These are phyloP conservation scores for Peromyscus nudipes DNA, from an alignment of 2,797 vertebrate species.

Conservation along the genomic window DNA sequence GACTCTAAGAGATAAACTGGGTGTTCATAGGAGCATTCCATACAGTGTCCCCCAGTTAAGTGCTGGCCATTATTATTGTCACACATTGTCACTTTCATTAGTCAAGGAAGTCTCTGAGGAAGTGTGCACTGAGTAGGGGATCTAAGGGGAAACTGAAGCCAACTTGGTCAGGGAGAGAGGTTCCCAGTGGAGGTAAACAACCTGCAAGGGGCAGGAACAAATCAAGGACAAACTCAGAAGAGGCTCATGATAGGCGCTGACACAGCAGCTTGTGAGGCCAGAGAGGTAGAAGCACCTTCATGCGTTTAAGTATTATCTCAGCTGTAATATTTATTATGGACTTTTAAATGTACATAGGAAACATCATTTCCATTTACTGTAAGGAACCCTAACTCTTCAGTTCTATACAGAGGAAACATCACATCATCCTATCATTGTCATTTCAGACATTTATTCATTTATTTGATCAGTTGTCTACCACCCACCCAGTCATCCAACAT, in stretches of 20 bases:
- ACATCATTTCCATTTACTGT: background rate
- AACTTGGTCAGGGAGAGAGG: slow-evolving; percentile 19
- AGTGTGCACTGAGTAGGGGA: background rate
- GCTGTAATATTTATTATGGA: background rate
- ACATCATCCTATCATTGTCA: background rate
- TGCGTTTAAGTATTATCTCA: background rate
- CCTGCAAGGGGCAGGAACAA: background rate
- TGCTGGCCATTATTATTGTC: background rate
- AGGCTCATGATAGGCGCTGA: background rate
- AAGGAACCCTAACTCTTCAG: background rate
- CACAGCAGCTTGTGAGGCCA: background rate
- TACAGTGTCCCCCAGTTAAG: background rate
- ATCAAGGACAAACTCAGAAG: background rate
- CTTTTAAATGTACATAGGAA: background rate
- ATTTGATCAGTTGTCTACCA: background rate
- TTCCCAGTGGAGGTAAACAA: background rate
- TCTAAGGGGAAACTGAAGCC: background rate
- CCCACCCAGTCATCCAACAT: background rate
- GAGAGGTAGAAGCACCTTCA: background rate
- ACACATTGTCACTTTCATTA: background rate
- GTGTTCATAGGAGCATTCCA: background rate
- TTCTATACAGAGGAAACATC: background rate
- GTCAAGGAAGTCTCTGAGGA: background rate
- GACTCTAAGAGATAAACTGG: background rate
- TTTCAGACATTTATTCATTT: background rate